Evolutionary conservation across 2,113 vertebrate species (phyloP), one percentile per base, ranked within the genome.

Genomic region (Alexandromys fortis): DNA sequence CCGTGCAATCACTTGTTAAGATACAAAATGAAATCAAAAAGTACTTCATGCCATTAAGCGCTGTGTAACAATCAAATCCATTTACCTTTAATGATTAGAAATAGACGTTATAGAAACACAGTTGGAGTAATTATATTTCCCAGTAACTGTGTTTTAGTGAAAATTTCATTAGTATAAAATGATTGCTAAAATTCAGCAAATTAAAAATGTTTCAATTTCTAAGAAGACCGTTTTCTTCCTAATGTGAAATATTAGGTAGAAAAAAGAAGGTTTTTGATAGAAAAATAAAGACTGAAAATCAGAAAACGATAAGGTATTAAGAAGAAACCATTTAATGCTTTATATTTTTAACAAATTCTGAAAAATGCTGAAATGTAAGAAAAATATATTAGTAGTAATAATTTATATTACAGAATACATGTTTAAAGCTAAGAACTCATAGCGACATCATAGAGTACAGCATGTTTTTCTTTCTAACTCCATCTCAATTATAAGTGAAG

Each of bases 41-140:
- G 42, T 45, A 70, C n/a, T 82, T 83, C 89, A 78, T 86, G 8
- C 35, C 68, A 33, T 63, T 92, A 94, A 94, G 86, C 52, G 63
- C 12, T 93, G 58, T 45, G 16, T 45, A 77, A 81, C 28, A 81
- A 68, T 35, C 72, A 47, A 91, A 45, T 86, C 67, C 47, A 49
- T 89, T 96, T 94, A 89, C 45, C 61, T 93, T 89, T 91, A 86
- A 94, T 90, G 47, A 86, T 72, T 83, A 93, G 42, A 96, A 95
- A 77, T 90, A 94, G 85, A 91, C 49, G 72, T 47, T 88, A 70
- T 33, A 61, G 58, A 96, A 96, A 79, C 14, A 95, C 77, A 78
- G 87, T 86, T 89, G 55, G 33, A 78, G 61, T 91, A 88, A 89
- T 93, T 83, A 78, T 47, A 93, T 72, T 76, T 76, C 49, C 49